Evolutionary conservation across 2,888 invertebrate species (phyloP).

Genomic region (Holacanthella duospinosa): DNA sequence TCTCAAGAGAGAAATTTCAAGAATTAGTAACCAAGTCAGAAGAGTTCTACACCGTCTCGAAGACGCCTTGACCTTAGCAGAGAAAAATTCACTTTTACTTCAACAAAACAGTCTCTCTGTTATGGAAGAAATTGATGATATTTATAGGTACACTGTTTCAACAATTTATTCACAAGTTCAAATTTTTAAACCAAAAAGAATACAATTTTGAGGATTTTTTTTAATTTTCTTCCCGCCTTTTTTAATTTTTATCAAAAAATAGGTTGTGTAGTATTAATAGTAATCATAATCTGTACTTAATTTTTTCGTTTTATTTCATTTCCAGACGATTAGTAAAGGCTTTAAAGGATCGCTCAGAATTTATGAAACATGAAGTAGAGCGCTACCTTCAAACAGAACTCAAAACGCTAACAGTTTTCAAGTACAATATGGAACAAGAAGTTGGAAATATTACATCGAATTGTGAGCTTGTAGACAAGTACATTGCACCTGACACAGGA

Average conservation of each 20-base stretch:
- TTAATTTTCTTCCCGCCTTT: too few relatives aligned
- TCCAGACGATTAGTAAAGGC: slow-evolving; percentile 68
- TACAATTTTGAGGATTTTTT: too few relatives aligned
- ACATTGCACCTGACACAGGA: slow-evolving; percentile 59
- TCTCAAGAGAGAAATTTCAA: slow-evolving; percentile 74
- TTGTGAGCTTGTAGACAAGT: slow-evolving; percentile 90
- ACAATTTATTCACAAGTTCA: too few relatives aligned
- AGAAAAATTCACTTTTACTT: slow-evolving; percentile 76
- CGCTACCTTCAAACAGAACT: slow-evolving; percentile 80
- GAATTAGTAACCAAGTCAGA: slow-evolving; percentile 79
- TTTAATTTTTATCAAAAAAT: not conserved
- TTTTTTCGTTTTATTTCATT: not conserved
- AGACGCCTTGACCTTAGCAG: slow-evolving; percentile 70
- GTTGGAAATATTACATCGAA: slow-evolving; percentile 91
- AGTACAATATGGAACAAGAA: slow-evolving; percentile 89
- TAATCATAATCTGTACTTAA: not conserved
- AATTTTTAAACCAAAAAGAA: too few relatives aligned
- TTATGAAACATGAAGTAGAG: slow-evolving; percentile 78
- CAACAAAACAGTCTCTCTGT: slow-evolving; percentile 83
- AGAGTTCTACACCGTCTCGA: slow-evolving; percentile 79
- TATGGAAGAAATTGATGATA: slow-evolving; percentile 87
- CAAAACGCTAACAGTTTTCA: slow-evolving; percentile 70
- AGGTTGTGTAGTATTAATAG: not conserved
- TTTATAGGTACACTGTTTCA: slow-evolving; percentile 50
- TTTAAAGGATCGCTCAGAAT: slow-evolving; percentile 78